Conservation (phyloP, 1,140 invertebrate species). For the Brachionus rubens region DNA sequence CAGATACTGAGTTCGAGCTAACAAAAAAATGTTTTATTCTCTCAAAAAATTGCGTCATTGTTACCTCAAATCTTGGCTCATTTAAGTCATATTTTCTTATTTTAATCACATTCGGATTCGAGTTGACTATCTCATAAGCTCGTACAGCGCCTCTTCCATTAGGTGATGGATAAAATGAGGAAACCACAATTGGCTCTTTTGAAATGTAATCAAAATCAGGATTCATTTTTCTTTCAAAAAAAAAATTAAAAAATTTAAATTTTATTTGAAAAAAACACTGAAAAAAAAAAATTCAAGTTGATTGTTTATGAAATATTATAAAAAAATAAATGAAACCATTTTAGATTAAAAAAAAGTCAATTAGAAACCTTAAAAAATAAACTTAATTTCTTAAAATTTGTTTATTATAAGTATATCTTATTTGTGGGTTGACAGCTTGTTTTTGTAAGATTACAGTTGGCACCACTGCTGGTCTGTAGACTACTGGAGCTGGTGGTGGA, state of each 20-base stretch:
- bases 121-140: conserved; percentile 43
- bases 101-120: conserved; percentile 31
- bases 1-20: background rate
- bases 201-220: conserved; percentile 19
- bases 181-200: conserved; percentile 29
- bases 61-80: conserved; percentile 14
- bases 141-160: conserved; percentile 18
- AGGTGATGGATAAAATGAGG: conserved; percentile 16
- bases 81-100: conserved; percentile 3
- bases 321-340: too few relatives aligned
- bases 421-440: too few relatives aligned
- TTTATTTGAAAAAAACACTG: background rate
- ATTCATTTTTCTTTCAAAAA: conserved; percentile 35
- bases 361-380: conserved; percentile 20
- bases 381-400: conserved; percentile 15
- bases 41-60: background rate
- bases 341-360: conserved; percentile 12
- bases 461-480: background rate
- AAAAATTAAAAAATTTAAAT: background rate
- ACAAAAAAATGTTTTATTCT: conserved; percentile 10
- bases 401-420: background rate
- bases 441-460: too few relatives aligned
- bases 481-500: background rate
- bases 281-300: conserved; percentile 3
- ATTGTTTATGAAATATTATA: background rate